A percentile compares a stretch with the other conserved stretches of the same genome.
phyloP scores from a whole-genome alignment of 2,888 invertebrate species.

The Aromia moschata region DNA sequence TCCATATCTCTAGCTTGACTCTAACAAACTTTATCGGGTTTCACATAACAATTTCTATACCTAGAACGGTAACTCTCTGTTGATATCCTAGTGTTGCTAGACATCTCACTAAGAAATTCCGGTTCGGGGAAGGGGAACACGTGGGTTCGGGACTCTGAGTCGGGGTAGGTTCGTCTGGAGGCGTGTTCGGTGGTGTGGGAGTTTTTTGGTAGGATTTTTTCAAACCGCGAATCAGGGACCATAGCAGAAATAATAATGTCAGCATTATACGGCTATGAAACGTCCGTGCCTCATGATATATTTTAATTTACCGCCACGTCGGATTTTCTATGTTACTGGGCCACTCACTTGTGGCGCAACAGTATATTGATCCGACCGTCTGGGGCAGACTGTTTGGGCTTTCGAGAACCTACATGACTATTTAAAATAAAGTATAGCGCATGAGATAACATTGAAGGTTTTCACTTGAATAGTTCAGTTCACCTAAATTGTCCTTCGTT shows the following conservation, averaged over 20 bases:
- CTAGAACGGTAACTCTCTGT: conserved; percentile 56
- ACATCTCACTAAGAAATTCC: conserved; percentile 54
- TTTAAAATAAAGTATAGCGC: conserved; percentile 7
- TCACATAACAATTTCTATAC: conserved; percentile 39
- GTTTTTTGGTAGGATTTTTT: conserved; percentile 50
- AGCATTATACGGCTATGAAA: conserved; percentile 63
- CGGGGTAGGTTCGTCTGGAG: conserved; percentile 50
- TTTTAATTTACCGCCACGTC: conserved; percentile 17
- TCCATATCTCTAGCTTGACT: neutral
- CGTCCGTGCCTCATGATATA: conserved; percentile 27
- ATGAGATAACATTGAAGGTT: conserved; percentile 11
- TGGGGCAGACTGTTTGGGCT: conserved; percentile 18
- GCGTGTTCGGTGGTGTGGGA: conserved; percentile 35
- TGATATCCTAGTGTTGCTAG: conserved; percentile 55
- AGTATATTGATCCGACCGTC: conserved; percentile 29
- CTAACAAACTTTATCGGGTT: conserved; percentile 10
- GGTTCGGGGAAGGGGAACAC: conserved; percentile 57
- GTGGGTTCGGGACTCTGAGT: conserved; percentile 56
- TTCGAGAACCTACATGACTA: conserved; percentile 22
- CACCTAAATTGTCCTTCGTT: conserved; percentile 8
- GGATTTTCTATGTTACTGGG: conserved; percentile 23
- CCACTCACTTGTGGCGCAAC: conserved; percentile 25
- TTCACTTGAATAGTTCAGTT: conserved; percentile 18
- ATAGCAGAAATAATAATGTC: conserved; percentile 71
- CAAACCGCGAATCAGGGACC: conserved; percentile 71